Evolutionary conservation across 2,113 vertebrate genomes (phyloP).

Genomic region (Psilopogon haemacephalus): DNA sequence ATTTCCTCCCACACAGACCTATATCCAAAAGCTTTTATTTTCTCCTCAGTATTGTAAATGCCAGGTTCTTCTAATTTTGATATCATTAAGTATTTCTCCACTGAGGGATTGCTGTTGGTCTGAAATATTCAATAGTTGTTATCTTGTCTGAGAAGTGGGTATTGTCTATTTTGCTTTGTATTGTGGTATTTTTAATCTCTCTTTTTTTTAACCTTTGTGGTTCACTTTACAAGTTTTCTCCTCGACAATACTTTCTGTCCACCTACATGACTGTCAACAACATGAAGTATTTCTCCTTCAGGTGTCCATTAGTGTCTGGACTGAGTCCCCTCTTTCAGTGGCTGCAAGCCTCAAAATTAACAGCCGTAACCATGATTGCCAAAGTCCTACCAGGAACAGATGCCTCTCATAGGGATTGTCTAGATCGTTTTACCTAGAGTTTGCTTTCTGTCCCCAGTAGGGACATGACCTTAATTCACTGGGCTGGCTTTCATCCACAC

Average conservation of each 20-base stretch:
- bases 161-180: background rate
- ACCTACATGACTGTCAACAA: background rate
- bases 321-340: background rate
- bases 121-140: background rate
- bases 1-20: constrained; percentile 11
- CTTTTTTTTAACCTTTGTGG: background rate
- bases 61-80: background rate
- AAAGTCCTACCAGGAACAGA: constrained; percentile 48
- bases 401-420: constrained; percentile 48
- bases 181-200: background rate
- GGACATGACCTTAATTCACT: constrained; percentile 68
- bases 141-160: background rate
- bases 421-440: constrained; percentile 14
- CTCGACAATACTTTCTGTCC: background rate
- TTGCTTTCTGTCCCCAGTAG: constrained; percentile 54
- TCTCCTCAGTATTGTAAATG: constrained; percentile 26
- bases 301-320: background rate
- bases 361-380: background rate
- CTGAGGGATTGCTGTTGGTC: background rate
- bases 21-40: constrained; percentile 6
- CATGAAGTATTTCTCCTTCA: background rate
- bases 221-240: background rate
- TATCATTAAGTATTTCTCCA: background rate
- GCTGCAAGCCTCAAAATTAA: constrained; percentile 7
- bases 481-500: constrained; percentile 36